Evolutionary conservation across 2,888 invertebrate species (phyloP).

Genomic region (Cyrtodaria siliqua): DNA sequence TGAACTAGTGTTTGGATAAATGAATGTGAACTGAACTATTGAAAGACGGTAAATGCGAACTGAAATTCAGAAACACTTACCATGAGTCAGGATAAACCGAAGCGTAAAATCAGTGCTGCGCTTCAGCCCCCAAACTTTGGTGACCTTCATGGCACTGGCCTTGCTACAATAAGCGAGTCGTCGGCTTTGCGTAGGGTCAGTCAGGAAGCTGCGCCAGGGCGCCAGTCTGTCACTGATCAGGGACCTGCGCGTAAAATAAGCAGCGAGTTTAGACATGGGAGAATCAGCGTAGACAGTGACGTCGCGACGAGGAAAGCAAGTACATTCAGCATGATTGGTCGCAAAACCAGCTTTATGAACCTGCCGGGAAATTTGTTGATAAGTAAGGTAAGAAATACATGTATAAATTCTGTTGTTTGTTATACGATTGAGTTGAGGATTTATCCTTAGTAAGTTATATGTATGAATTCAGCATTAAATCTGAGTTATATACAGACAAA

Average conservation of each 20-base stretch:
- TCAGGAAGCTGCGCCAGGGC: constrained; percentile 35
- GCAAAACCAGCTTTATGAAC: constrained; percentile 57
- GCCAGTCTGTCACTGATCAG: constrained; percentile 13
- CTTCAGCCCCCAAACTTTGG: constrained; percentile 52
- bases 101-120: constrained; percentile 54
- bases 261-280: constrained; percentile 40
- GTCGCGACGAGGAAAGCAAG: constrained; percentile 42
- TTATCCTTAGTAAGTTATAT: too few species aligned
- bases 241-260: constrained; percentile 40
- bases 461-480: too few species aligned
- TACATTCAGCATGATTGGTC: constrained; percentile 47
- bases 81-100: constrained; percentile 56
- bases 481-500: too few species aligned
- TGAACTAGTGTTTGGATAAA: too few species aligned
- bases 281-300: constrained; percentile 38
- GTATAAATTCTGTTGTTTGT: too few species aligned
- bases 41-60: too few species aligned
- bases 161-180: constrained; percentile 51
- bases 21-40: too few species aligned
- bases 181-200: constrained; percentile 42
- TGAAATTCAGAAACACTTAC: too few species aligned
- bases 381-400: constrained; percentile 56
- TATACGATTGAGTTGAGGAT: too few species aligned
- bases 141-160: constrained; percentile 38
- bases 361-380: constrained; percentile 44